Conservation (phyloP, 2,888 invertebrate species). For the Lymantria dispar region DNA sequence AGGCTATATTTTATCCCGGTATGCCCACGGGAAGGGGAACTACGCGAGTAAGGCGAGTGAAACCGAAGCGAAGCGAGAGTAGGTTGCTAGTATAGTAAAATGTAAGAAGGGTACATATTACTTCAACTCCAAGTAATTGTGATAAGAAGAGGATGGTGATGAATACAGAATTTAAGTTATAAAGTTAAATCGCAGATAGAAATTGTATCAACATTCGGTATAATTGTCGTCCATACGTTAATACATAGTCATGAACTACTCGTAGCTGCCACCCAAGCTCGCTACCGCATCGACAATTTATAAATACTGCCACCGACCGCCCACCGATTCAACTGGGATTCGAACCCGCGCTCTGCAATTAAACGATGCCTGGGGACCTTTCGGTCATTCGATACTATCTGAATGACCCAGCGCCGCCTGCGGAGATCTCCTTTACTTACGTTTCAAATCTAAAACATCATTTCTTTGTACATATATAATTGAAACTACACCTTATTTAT, state of each 20-base stretch:
- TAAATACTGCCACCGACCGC: conserved; percentile 60
- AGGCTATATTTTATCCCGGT: too few relatives aligned
- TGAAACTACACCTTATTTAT: conserved; percentile 7
- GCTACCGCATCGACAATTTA: conserved; percentile 66
- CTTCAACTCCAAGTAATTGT: too few relatives aligned
- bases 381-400: conserved; percentile 66
- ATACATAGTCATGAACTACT: conserved; percentile 32
- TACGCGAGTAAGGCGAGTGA: too few relatives aligned
- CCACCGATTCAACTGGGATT: conserved; percentile 60
- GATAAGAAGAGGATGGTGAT: too few relatives aligned
- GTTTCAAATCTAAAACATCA: conserved; percentile 22
- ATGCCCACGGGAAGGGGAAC: too few relatives aligned
- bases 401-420: conserved; percentile 61
- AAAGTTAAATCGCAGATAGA: conserved; percentile 20
- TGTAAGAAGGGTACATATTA: too few relatives aligned
- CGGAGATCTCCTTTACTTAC: conserved; percentile 45
- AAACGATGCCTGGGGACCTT: conserved; percentile 67
- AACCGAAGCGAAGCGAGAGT: too few relatives aligned
- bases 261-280: conserved; percentile 48
- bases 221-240: conserved; percentile 11
- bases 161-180: too few relatives aligned
- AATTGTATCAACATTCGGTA: conserved; percentile 12
- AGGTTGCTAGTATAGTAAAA: too few relatives aligned
- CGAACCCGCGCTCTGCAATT: conserved; percentile 66
- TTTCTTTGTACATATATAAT: conserved; percentile 3